Percentiles rank a stretch among this genome's conserved stretches.
Conservation (phyloP, 2,797 vertebrate species). For the Rallus crepitans region DNA sequence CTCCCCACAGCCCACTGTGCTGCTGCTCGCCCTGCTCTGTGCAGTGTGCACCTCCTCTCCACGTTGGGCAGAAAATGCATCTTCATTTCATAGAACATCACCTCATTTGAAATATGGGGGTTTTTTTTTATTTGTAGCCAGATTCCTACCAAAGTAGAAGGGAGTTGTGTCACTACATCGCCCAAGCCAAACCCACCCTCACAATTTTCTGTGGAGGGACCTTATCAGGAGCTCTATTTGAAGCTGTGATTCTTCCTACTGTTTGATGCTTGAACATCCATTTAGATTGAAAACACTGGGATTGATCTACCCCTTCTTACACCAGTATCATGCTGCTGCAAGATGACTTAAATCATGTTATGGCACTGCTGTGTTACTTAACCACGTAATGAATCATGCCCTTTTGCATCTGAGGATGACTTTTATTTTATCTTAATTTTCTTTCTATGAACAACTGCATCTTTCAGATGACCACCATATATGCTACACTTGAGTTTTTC, state of each 20-base stretch:
- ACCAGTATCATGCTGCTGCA: neutral
- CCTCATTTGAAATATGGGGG: neutral
- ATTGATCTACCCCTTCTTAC: neutral
- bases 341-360: neutral
- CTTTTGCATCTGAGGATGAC: neutral
- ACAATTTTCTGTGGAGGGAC: neutral
- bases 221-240: neutral
- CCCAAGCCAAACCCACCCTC: neutral
- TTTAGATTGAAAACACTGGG: neutral
- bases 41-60: neutral
- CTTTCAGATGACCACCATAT: neutral
- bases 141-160: neutral
- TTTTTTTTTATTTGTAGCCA: too few relatives aligned
- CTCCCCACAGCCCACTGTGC: fast-evolving
- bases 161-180: neutral
- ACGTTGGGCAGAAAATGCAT: fast-evolving
- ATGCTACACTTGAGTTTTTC: neutral
- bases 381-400: neutral
- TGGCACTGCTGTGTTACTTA: neutral
- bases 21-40: fast-evolving
- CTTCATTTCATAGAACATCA: fast-evolving
- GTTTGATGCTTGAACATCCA: neutral
- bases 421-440: neutral
- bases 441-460: fast-evolving
- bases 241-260: neutral